A percentile compares a stretch with the other conserved stretches of the same genome.
phyloP scores from a whole-genome alignment of 30 jellyfish, hydroid and myxozoan genomes.

The Aurelia sp. region DNA sequence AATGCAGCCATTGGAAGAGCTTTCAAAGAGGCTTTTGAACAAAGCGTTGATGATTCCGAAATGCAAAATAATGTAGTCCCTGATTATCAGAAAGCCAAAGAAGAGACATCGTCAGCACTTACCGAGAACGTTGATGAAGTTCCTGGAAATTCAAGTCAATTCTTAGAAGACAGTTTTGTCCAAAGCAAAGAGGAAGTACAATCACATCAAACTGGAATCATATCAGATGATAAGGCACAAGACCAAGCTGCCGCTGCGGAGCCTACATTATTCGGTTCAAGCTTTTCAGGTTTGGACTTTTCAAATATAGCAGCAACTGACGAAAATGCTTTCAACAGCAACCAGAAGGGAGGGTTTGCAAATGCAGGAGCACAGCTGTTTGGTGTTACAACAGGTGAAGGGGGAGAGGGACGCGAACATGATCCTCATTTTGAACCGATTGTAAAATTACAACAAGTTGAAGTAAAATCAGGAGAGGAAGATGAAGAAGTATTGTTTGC shows the following conservation, averaged over 20 bases:
- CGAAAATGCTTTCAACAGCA: constrained; percentile 2
- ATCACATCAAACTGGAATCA: background rate
- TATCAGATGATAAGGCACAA: too few relatives aligned
- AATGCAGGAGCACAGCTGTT: constrained; percentile 78
- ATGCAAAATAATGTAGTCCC: background rate
- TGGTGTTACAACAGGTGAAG: constrained; percentile 1
- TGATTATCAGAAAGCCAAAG: background rate
- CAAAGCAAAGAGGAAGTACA: background rate
- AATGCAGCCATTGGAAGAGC: constrained; percentile 65
- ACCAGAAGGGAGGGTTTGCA: constrained; percentile 52
- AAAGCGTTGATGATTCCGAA: constrained; percentile 9
- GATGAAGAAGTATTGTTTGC: constrained; percentile 75
- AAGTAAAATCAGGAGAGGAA: constrained; percentile 83
- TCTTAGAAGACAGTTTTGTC: background rate
- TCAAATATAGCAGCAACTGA: constrained; percentile 61
- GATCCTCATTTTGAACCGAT: constrained; percentile 77
- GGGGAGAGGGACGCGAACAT: constrained; percentile 28
- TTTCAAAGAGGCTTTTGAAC: constrained; percentile 49
- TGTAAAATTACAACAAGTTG: constrained; percentile 73
- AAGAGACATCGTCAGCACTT: background rate
- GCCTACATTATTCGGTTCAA: constrained; percentile 52
- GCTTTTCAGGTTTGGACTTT: constrained; percentile 61
- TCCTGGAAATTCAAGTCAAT: background rate
- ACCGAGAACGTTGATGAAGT: background rate
- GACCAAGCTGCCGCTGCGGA: too few relatives aligned